phyloP scores from a whole-genome alignment of 2,113 vertebrate species.

The Empidonax alnorum region DNA sequence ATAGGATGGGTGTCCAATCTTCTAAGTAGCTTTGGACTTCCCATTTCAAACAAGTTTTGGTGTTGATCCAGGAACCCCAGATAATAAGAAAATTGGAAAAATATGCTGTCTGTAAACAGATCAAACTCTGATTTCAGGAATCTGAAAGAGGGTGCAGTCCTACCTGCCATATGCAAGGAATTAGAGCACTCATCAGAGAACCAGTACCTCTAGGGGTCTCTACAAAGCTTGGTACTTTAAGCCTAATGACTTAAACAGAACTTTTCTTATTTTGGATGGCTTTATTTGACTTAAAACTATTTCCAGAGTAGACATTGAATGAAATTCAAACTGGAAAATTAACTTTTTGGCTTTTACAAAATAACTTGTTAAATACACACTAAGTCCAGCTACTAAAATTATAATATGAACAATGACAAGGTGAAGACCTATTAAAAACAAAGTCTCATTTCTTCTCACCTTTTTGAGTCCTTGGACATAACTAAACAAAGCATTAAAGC shows the following conservation, averaged over 20 bases:
- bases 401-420: not conserved
- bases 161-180: not conserved
- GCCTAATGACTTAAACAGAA: not conserved
- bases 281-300: not conserved
- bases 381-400: not conserved
- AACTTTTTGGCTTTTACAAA: not conserved
- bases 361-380: not conserved
- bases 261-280: not conserved
- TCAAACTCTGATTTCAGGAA: not conserved
- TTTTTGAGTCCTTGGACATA: not conserved
- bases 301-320: not conserved
- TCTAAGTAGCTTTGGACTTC: not conserved
- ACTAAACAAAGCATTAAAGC: not conserved
- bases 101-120: not conserved
- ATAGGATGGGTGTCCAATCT: not conserved
- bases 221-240: not conserved
- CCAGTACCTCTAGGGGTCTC: rapidly evolving
- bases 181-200: not conserved
- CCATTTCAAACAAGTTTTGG: not conserved
- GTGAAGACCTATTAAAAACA: not conserved
- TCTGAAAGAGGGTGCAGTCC: not conserved
- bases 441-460: not conserved
- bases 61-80: not conserved
- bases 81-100: not conserved
- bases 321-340: not conserved